phyloP scores from a whole-genome alignment of 2,113 vertebrate species.

The Pimephales promelas region DNA sequence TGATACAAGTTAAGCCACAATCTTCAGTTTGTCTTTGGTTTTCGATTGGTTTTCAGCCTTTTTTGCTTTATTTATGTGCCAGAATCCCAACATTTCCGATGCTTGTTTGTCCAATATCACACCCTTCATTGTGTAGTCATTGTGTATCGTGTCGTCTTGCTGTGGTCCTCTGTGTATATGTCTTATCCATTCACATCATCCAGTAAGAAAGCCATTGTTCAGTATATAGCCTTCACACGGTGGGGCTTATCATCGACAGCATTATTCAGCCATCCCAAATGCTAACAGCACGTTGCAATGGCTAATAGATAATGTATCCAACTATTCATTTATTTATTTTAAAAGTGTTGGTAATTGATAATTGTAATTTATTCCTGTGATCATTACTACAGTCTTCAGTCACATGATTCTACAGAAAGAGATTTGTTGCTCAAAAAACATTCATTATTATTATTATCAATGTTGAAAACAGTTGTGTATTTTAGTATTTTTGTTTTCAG shows the following conservation, averaged over 20 bases:
- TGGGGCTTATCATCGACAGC: neutral
- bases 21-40: slow-evolving; percentile 16
- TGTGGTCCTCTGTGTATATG: slow-evolving; percentile 12
- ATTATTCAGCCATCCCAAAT: too few relatives aligned
- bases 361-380: too few relatives aligned
- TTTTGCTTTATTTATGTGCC: slow-evolving; percentile 13
- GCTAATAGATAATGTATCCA: neutral
- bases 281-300: neutral
- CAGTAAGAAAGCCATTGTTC: neutral
- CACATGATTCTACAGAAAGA: too few relatives aligned
- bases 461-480: too few relatives aligned
- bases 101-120: slow-evolving; percentile 13
- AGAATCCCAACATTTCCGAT: neutral
- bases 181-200: neutral
- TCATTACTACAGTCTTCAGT: too few relatives aligned
- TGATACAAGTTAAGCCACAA: neutral
- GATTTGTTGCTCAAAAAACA: too few relatives aligned
- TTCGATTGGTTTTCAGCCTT: neutral
- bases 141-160: slow-evolving; percentile 10
- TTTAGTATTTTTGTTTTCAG: too few relatives aligned
- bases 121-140: slow-evolving; percentile 30
- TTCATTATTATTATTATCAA: too few relatives aligned
- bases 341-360: neutral
- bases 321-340: neutral
- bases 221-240: neutral